Base-by-base conservation (phyloP, 2,888 invertebrate genomes). In the Sarcophaga carnaria region DNA sequence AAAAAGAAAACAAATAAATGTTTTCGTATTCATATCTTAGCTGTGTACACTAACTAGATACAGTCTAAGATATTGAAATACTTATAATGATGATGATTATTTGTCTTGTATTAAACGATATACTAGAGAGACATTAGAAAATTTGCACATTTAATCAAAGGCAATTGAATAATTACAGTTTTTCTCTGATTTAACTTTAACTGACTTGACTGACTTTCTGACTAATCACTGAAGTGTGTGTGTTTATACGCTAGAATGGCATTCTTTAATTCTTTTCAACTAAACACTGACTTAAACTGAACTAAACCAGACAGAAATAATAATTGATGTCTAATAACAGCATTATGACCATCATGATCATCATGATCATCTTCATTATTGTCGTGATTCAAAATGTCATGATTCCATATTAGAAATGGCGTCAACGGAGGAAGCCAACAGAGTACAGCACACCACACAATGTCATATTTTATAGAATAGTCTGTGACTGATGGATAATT, bases 61-160 rank as follows among this genome's bases (percentile, higher is more conserved):
- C 37, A 47, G 17, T 54, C 3, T 14, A 67, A 77, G 25, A 77
- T 77, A 45, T 77, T 69, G 59, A 77, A 77, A 77, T 47, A 47
- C 59, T 66, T 77, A 71, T 71, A 74, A 75, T 54, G n/a, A 80
- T 17, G 14, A 71, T 66, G 76, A 80, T 85, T 64, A 84, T 80
- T 80, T 76, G 80, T 66, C 60, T 75, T 67, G 45, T 75, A 47
- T 54, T 75, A 87, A 79, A 67, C 37, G 8, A 37, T 84, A 63
- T 82, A 60, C 70, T 49, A 82, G 37, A 37, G 37, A 37, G 37
- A 66, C 71, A 77, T 78, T 71, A 45, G 71, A 85, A 90, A 90
- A 89, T 90, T 91, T 91, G 91, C 92, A 91, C 91, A 90, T 90
- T 90, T 90, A 91, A 91, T 91, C 89, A 91, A 88, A 90, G 90